Evolutionary conservation across 2,888 invertebrate species (phyloP).

Genomic region (Drosophila mimica): DNA sequence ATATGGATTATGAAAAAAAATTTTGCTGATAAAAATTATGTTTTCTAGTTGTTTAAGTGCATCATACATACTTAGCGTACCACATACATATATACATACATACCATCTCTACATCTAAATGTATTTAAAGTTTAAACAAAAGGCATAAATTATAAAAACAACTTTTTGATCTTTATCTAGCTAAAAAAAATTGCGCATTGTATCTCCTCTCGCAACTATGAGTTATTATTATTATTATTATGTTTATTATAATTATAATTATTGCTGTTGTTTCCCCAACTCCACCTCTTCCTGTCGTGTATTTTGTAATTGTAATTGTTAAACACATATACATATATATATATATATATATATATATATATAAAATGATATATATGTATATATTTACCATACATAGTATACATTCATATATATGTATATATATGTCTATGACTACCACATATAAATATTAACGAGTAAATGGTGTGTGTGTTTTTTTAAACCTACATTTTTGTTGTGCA

Average conservation of each 20-base stretch:
- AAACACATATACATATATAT: slow-evolving; percentile 46
- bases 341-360: slow-evolving; percentile 31
- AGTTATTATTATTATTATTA: slow-evolving; percentile 39
- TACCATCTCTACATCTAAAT: slow-evolving; percentile 46
- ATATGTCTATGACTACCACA: slow-evolving; percentile 1
- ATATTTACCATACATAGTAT: slow-evolving; percentile 19
- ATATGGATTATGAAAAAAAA: slow-evolving; percentile 27
- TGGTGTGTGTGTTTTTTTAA: slow-evolving; percentile 25
- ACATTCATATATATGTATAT: slow-evolving; percentile 10
- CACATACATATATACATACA: slow-evolving; percentile 21
- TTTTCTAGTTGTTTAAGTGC: slow-evolving; percentile 76
- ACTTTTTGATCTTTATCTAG: slow-evolving; percentile 37
- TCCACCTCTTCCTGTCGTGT: slow-evolving; percentile 61
- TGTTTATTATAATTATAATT: slow-evolving; percentile 16
- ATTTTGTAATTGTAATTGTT: slow-evolving; percentile 76
- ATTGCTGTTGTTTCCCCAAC: slow-evolving; percentile 37
- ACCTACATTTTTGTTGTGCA: slow-evolving; percentile 19
- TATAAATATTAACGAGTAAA: slow-evolving; percentile 35
- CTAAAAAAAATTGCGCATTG: slow-evolving; percentile 24
- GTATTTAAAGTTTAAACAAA: slow-evolving; percentile 38
- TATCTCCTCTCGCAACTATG: slow-evolving; percentile 11
- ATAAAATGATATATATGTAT: slow-evolving; percentile 32
- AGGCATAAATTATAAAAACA: slow-evolving; percentile 34
- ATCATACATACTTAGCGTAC: slow-evolving; percentile 6
- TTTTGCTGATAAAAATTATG: slow-evolving; percentile 56